Evolutionary conservation across 1,140 invertebrate genomes (phyloP).

Genomic region (Epicauta chinensis): DNA sequence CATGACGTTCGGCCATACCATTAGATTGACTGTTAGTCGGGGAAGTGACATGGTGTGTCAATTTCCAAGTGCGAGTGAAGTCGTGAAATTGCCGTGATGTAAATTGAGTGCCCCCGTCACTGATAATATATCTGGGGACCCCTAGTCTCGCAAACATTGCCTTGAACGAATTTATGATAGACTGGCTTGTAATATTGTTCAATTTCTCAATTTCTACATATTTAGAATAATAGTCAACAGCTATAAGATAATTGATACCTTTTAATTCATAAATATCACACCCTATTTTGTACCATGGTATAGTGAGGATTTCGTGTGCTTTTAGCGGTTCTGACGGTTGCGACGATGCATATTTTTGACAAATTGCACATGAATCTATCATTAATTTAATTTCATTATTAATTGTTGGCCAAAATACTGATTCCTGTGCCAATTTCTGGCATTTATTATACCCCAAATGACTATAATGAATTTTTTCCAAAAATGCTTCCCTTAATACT

Average conservation of each 20-base stretch:
- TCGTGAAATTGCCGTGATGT: too few relatives aligned
- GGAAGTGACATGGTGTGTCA: too few relatives aligned
- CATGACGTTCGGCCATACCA: too few relatives aligned
- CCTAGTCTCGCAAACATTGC: constrained; percentile 31
- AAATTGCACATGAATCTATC: constrained; percentile 37
- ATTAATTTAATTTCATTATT: constrained; percentile 41
- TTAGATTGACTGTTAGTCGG: too few relatives aligned
- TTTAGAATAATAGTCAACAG: constrained; percentile 26
- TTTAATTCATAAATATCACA: constrained; percentile 35
- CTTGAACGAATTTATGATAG: constrained; percentile 24
- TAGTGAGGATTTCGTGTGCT: constrained; percentile 29
- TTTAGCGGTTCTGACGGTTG: constrained; percentile 39
- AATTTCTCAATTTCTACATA: constrained; percentile 33
- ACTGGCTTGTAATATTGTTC: constrained; percentile 21
- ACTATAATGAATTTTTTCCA: constrained; percentile 19
- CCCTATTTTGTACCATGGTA: constrained; percentile 34
- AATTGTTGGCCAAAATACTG: too few relatives aligned
- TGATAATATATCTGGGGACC: constrained; percentile 35
- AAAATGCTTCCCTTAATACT: constrained; percentile 6
- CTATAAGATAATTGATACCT: too few relatives aligned
- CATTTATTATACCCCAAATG: constrained; percentile 21
- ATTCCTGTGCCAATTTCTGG: constrained; percentile 32
- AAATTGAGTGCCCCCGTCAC: constrained; percentile 34
- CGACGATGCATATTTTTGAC: constrained; percentile 28
- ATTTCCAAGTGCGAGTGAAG: too few relatives aligned